Evolutionary conservation across 2,113 vertebrate genomes (phyloP).

Genomic region (Platichthys flesus): DNA sequence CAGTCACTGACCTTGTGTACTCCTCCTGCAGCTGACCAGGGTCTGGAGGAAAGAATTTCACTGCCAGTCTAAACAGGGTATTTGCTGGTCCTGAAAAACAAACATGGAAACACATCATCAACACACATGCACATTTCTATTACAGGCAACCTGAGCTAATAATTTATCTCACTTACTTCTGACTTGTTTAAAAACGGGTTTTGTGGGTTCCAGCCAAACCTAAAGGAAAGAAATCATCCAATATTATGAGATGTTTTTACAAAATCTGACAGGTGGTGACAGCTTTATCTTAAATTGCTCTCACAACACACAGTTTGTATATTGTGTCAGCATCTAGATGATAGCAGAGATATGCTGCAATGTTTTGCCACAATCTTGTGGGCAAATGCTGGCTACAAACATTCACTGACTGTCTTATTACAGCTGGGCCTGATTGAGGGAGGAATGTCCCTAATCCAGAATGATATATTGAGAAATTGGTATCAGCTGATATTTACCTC

Average conservation of each 20-base stretch:
- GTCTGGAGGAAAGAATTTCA: constrained; percentile 98
- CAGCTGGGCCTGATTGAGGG: constrained; percentile 74
- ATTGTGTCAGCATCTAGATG: background rate
- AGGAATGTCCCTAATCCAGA: constrained; percentile 69
- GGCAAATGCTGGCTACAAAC: background rate
- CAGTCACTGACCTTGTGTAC: constrained; percentile 88
- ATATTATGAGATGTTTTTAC: background rate
- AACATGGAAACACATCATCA: constrained; percentile 18
- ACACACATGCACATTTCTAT: background rate
- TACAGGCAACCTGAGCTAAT: background rate
- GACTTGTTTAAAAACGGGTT: constrained; percentile 91
- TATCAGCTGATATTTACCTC: constrained; percentile 35
- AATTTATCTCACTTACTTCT: constrained; percentile 87
- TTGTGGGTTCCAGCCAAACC: constrained; percentile 96
- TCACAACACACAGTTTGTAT: background rate
- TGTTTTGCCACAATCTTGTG: background rate
- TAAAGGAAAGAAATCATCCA: constrained; percentile 62
- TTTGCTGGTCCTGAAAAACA: constrained; percentile 88
- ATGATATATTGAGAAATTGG: constrained; percentile 30
- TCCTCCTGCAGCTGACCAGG: constrained; percentile 97
- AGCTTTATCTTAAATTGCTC: background rate
- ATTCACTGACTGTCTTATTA: constrained; percentile 9
- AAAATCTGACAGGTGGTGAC: background rate
- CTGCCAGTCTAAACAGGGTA: constrained; percentile 89
- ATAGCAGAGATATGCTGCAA: background rate